These are phyloP conservation scores for Narcine bancroftii DNA, from an alignment of 2,113 vertebrate species.

Conservation along the genomic window DNA sequence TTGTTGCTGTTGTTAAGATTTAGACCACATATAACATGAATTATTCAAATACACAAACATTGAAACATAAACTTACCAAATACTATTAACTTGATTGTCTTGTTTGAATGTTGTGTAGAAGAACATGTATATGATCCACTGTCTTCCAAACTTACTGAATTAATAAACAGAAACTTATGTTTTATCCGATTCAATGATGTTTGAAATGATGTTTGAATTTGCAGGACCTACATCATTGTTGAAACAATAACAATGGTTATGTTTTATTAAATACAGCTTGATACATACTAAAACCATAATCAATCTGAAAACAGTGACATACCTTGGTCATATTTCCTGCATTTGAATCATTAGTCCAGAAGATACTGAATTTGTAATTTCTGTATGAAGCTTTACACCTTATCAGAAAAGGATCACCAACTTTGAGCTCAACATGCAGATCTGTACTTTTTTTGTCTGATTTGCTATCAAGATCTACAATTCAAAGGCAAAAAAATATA, in stretches of 20 bases:
- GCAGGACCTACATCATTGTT: neutral
- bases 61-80: constrained; percentile 58
- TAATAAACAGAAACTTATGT: constrained; percentile 44
- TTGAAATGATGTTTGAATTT: too few relatives aligned
- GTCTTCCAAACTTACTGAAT: constrained; percentile 44
- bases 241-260: neutral
- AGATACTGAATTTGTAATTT: constrained; percentile 47
- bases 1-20: too few relatives aligned
- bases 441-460: constrained; percentile 51
- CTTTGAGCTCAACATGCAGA: constrained; percentile 56
- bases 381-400: constrained; percentile 54
- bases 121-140: constrained; percentile 66
- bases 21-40: neutral
- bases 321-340: neutral
- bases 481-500: neutral
- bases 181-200: too few relatives aligned
- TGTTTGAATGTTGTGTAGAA: constrained; percentile 44
- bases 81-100: constrained; percentile 59
- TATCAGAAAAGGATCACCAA: constrained; percentile 59
- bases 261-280: neutral
- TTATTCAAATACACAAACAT: neutral
- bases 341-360: constrained; percentile 39
- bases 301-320: constrained; percentile 39
- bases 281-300: neutral
- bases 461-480: constrained; percentile 53